phyloP scores from a whole-genome alignment of 2,888 invertebrate genomes.

The Anthrax anthrax region DNA sequence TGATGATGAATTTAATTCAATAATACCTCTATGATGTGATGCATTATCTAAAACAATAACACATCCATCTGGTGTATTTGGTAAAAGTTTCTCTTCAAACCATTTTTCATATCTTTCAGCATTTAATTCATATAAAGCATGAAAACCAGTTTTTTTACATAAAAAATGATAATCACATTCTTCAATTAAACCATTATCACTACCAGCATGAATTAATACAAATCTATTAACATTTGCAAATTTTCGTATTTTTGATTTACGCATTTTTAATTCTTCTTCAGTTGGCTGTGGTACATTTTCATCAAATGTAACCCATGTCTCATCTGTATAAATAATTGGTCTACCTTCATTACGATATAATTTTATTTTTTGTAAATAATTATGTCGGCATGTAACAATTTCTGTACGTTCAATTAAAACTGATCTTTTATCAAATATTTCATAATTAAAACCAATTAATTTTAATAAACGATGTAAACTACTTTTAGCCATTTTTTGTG shows the following conservation, averaged over 20 bases:
- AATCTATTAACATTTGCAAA: not conserved
- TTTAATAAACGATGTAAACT: not conserved
- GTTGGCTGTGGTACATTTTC: not conserved
- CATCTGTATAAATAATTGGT: not conserved
- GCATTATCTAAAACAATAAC: not conserved
- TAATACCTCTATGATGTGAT: not conserved
- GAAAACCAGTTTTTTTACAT: not conserved
- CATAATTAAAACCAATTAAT: not conserved
- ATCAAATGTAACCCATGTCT: not conserved
- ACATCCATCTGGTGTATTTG: not conserved
- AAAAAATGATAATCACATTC: not conserved
- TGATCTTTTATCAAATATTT: not conserved
- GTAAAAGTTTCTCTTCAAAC: not conserved
- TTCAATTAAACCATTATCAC: not conserved
- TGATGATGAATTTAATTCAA: not conserved
- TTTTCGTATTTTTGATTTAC: not conserved
- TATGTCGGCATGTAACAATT: not conserved
- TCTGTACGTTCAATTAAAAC: not conserved
- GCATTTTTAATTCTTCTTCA: not conserved
- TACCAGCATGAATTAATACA: not conserved
- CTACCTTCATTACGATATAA: not conserved
- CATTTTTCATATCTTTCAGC: not conserved
- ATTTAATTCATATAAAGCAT: not conserved
- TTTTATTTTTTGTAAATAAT: not conserved
- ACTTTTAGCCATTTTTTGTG: not conserved